Evolutionary conservation across 2,888 invertebrate genomes (phyloP).

Genomic region (Idaea straminata): DNA sequence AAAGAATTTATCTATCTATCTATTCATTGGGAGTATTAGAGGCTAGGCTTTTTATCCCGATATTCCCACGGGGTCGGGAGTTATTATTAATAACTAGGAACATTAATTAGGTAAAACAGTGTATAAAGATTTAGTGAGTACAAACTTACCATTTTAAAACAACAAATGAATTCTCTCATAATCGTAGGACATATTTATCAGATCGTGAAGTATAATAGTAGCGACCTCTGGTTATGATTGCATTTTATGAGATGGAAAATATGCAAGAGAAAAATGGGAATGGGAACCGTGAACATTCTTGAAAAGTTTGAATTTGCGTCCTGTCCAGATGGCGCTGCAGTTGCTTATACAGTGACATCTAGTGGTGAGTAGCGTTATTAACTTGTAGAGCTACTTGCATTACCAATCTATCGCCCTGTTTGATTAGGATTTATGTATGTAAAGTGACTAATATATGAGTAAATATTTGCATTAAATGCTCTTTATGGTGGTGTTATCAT

Average conservation of each 20-base stretch:
- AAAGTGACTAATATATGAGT: neutral
- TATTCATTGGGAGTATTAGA: no score
- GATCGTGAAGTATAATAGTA: neutral
- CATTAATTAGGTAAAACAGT: no score
- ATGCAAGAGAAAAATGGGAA: no score
- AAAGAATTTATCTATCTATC: no score
- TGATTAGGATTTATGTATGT: neutral
- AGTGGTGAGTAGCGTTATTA: conserved; percentile 26
- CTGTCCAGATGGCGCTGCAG: conserved; percentile 4
- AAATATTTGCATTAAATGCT: neutral
- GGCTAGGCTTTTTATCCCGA: no score
- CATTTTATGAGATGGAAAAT: neutral
- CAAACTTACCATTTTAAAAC: no score
- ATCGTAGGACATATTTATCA: no score
- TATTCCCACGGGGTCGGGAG: no score
- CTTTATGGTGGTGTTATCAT: conserved; percentile 22
- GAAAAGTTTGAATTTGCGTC: neutral
- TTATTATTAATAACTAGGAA: no score
- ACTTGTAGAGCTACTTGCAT: conserved; percentile 2
- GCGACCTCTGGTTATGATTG: neutral
- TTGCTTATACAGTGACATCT: conserved; percentile 29
- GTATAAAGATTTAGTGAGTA: no score
- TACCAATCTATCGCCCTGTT: neutral
- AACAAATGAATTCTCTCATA: no score
- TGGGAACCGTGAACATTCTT: neutral